Conservation (phyloP, 1,140 invertebrate genomes). For the Bombus soroeensis region DNA sequence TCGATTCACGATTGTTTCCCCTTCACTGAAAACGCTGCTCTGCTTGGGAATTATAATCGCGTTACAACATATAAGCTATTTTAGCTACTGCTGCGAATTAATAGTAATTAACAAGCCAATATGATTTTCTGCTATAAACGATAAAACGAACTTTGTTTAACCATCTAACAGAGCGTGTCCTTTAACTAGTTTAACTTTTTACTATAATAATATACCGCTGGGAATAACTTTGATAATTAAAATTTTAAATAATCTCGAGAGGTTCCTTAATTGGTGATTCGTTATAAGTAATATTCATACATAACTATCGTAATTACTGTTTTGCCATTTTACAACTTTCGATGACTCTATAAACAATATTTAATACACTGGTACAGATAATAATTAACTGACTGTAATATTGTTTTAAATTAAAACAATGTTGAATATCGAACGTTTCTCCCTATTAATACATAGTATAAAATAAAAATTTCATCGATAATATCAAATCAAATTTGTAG, state of each 20-base stretch:
- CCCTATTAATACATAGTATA: no score
- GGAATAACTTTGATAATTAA: not conserved
- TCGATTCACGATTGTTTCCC: not conserved
- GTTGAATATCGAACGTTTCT: no score
- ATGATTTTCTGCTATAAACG: slow-evolving; percentile 1
- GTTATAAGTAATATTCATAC: not conserved
- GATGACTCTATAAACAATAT: not conserved
- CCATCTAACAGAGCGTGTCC: not conserved
- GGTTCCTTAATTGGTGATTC: not conserved
- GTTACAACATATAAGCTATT: slow-evolving; percentile 32
- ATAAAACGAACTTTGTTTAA: not conserved
- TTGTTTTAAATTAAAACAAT: no score
- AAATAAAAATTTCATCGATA: no score
- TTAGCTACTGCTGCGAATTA: slow-evolving; percentile 14
- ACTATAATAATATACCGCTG: no score
- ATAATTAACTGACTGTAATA: no score
- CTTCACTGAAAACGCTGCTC: not conserved
- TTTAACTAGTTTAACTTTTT: slow-evolving; percentile 3
- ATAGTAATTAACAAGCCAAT: slow-evolving; percentile 10
- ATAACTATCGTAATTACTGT: not conserved
- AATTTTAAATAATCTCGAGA: not conserved
- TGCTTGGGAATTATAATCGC: not conserved
- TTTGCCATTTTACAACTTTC: not conserved
- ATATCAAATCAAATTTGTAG: no score
- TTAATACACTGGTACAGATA: no score